Percentiles rank a stretch among this genome's conserved stretches.
Conservation (phyloP, 2,888 invertebrate species). For the Melitaea athalia region DNA sequence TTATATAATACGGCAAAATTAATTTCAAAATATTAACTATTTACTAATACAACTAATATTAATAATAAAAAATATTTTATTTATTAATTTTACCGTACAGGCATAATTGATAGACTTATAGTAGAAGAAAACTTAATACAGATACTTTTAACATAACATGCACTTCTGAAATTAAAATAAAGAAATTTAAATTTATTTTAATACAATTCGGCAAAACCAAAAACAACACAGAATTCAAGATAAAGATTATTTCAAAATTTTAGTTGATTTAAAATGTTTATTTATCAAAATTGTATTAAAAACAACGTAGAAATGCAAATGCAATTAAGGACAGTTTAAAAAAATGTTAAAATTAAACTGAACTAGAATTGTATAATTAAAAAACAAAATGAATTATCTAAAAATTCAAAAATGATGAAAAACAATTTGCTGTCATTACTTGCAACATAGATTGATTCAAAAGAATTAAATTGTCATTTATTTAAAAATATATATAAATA, state of each 20-base stretch:
- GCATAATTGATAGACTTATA: slow-evolving; percentile 19
- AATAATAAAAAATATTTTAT: slow-evolving; percentile 40
- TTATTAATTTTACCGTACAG: slow-evolving; percentile 37
- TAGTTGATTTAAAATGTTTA: not conserved
- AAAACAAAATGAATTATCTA: too few species aligned
- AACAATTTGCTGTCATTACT: slow-evolving; percentile 17
- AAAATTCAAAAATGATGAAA: not conserved
- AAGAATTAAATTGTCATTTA: slow-evolving; percentile 21
- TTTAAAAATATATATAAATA: slow-evolving; percentile 19
- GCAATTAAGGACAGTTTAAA: not conserved
- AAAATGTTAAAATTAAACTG: not conserved
- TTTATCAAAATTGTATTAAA: not conserved
- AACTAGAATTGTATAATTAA: not conserved
- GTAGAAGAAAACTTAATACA: slow-evolving; percentile 38
- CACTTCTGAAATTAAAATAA: slow-evolving; percentile 28
- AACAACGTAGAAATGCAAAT: not conserved
- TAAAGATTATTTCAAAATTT: not conserved
- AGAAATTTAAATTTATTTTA: not conserved
- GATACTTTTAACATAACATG: slow-evolving; percentile 37
- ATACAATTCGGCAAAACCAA: slow-evolving; percentile 12
- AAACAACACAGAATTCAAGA: slow-evolving; percentile 5
- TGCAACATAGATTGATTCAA: not conserved
- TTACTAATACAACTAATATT: slow-evolving; percentile 38
- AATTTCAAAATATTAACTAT: slow-evolving; percentile 39
- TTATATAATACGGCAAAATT: slow-evolving; percentile 35